Conservation (phyloP, 64 coral and sea anemone genomes). For the Cladopsammia gracilis region DNA sequence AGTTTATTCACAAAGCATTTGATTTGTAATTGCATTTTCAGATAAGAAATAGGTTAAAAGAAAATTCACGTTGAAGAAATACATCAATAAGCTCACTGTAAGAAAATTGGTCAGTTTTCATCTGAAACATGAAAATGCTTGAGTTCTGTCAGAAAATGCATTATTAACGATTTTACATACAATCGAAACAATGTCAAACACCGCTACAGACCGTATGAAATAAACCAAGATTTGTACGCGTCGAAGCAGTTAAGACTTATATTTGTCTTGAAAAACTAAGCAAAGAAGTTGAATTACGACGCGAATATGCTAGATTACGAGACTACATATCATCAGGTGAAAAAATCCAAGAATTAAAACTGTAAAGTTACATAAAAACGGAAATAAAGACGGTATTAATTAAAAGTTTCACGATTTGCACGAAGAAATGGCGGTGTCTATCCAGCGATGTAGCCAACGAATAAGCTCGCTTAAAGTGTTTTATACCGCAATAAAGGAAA, state of each 20-base stretch:
- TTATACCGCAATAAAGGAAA: background rate
- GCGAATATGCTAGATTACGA: background rate
- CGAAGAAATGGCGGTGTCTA: background rate
- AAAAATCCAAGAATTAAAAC: background rate
- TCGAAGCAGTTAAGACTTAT: background rate
- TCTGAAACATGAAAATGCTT: background rate
- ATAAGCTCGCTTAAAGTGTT: background rate
- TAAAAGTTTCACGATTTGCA: conserved; percentile 31
- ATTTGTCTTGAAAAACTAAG: background rate
- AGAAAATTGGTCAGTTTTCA: background rate
- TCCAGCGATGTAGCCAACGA: background rate
- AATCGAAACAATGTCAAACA: conserved; percentile 45
- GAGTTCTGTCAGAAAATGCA: background rate
- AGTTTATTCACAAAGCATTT: background rate
- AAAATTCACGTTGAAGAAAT: background rate
- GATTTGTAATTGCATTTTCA: background rate
- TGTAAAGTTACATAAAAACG: background rate
- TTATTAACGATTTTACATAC: conserved; percentile 33
- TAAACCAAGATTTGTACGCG: background rate
- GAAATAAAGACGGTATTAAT: conserved; percentile 23
- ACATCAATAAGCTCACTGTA: background rate
- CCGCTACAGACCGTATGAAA: conserved; percentile 8
- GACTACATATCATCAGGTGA: background rate
- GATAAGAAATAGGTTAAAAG: no score
- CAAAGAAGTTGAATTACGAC: background rate